Conservation (phyloP, 1,140 invertebrate genomes). For the Pachypsylla venusta region DNA sequence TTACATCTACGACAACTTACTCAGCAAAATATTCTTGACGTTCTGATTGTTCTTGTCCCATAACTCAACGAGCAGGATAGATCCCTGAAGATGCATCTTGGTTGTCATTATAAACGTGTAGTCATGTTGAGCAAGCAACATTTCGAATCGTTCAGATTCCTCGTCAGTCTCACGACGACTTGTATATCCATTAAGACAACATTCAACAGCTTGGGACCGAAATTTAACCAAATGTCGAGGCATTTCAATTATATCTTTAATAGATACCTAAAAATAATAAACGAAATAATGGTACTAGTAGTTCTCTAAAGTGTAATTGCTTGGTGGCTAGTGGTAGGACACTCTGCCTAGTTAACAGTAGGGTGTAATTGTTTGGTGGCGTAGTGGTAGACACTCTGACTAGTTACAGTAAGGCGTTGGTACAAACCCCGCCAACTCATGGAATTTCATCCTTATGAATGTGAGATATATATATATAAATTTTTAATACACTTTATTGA, state of each 20-base stretch:
- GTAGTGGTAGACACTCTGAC: no score
- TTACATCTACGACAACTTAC: no score
- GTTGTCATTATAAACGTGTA: conserved; percentile 39
- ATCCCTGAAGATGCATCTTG: conserved; percentile 19
- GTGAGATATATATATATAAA: no score
- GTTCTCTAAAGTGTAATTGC: not conserved
- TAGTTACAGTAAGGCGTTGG: no score
- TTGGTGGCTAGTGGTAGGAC: not conserved
- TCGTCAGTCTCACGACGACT: conserved; percentile 28
- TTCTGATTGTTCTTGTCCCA: conserved; percentile 1
- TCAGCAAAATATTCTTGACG: no score
- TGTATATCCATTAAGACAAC: conserved; percentile 43
- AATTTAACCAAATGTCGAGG: conserved; percentile 44
- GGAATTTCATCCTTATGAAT: no score
- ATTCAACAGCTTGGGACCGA: conserved; percentile 57
- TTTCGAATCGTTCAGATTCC: conserved; percentile 32
- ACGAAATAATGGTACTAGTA: not conserved
- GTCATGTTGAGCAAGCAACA: conserved; percentile 30
- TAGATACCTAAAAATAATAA: conserved; percentile 28
- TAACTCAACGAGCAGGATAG: not conserved
- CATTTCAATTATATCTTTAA: conserved; percentile 41
- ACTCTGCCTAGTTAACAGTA: not conserved
- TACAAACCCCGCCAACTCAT: no score
- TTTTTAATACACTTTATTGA: no score
- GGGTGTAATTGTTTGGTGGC: no score